Conservation (phyloP, 2,888 invertebrate species). For the Odontomyia ornata region DNA sequence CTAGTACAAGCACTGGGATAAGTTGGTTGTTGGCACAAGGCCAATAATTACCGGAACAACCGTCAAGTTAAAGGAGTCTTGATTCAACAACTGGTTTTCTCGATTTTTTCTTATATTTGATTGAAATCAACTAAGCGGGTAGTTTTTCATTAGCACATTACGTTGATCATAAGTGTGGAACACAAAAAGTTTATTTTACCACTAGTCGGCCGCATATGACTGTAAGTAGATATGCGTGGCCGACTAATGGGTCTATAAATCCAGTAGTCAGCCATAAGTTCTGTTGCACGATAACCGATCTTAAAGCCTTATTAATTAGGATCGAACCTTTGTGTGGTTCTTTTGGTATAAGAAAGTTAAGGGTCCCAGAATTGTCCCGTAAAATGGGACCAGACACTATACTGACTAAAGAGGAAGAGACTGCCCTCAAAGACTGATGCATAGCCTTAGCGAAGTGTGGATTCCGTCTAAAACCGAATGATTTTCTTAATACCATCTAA, state of each 20-base stretch:
- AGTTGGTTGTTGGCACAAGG: too few species aligned
- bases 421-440: neutral
- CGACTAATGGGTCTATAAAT: neutral
- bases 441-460: slow-evolving; percentile 2
- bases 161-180: too few species aligned
- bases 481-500: neutral
- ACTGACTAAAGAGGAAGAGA: neutral
- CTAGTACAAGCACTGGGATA: too few species aligned
- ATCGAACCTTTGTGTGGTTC: neutral
- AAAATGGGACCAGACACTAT: slow-evolving; percentile 9
- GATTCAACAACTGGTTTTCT: too few species aligned
- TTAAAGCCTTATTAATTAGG: neutral
- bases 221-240: neutral
- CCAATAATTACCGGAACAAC: too few species aligned
- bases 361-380: neutral
- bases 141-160: too few species aligned
- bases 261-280: neutral
- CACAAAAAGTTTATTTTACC: too few species aligned
- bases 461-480: neutral
- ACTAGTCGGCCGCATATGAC: neutral
- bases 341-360: neutral
- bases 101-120: too few species aligned
- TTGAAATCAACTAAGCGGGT: too few species aligned
- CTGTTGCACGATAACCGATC: neutral
- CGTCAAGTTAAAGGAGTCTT: too few species aligned